A percentile compares a stretch with the other conserved stretches of the same genome.
phyloP scores from a whole-genome alignment of 2,797 vertebrate genomes.

The Florisuga fusca region DNA sequence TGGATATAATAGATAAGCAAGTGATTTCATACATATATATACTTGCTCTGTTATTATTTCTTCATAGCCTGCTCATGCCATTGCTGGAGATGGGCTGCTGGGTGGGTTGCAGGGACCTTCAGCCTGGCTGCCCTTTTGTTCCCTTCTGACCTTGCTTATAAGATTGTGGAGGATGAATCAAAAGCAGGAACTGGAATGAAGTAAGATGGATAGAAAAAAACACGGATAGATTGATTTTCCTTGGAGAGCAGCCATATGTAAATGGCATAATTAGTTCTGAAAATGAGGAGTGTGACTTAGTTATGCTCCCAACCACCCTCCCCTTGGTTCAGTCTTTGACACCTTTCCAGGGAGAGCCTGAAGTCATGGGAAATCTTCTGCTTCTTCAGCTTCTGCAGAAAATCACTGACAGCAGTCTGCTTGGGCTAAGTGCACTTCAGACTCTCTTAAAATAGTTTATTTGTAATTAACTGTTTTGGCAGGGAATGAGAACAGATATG shows the following conservation, averaged over 20 bases:
- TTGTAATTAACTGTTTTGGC: slow-evolving; percentile 11
- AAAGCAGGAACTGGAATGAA: slow-evolving; percentile 3
- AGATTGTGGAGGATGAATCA: background rate
- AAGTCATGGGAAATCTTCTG: slow-evolving; percentile 2
- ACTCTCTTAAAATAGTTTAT: background rate
- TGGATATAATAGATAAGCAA: background rate
- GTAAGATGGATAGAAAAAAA: background rate
- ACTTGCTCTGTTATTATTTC: background rate
- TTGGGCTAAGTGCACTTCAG: background rate
- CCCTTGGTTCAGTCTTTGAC: background rate
- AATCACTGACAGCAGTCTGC: background rate
- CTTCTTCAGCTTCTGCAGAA: slow-evolving; percentile 19
- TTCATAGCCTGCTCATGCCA: background rate
- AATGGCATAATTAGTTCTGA: slow-evolving; percentile 20
- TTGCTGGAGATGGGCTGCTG: background rate
- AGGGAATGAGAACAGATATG: slow-evolving; percentile 13
- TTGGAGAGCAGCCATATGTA: slow-evolving; percentile 24
- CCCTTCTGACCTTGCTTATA: background rate
- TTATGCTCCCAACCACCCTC: background rate
- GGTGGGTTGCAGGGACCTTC: background rate
- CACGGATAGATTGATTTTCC: background rate
- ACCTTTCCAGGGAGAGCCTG: slow-evolving; percentile 41
- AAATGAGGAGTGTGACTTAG: background rate
- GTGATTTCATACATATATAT: background rate
- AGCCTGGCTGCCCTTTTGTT: background rate